Evolutionary conservation across 2,797 vertebrate genomes (phyloP).

Genomic region (Pangasius macronema): DNA sequence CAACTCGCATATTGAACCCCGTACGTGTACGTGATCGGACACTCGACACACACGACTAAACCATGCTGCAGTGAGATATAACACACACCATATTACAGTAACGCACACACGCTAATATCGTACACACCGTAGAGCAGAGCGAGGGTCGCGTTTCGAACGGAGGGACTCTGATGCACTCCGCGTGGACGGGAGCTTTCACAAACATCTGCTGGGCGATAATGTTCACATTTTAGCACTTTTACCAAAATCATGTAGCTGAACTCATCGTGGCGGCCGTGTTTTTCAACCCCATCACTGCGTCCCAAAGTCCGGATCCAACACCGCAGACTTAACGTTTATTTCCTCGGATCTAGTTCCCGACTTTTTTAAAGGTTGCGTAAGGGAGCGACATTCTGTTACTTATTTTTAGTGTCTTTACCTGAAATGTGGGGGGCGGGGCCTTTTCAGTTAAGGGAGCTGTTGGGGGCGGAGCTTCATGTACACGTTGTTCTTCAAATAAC

Average conservation of each 20-base stretch:
- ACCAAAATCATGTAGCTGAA: background rate
- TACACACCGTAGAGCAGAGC: slow-evolving; percentile 12
- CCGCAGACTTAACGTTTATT: background rate
- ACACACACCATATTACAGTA: slow-evolving; percentile 29
- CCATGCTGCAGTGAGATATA: slow-evolving; percentile 56
- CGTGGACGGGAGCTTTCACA: background rate
- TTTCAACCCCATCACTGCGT: too few relatives aligned
- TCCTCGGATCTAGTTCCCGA: background rate
- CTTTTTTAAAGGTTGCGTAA: background rate
- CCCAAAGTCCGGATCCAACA: background rate
- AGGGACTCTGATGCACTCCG: slow-evolving; percentile 36
- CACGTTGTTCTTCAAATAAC: background rate
- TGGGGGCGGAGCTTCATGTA: background rate
- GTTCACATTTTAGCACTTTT: background rate
- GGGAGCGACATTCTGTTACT: background rate
- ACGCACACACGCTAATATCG: slow-evolving; percentile 35
- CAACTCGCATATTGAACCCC: slow-evolving; percentile 54
- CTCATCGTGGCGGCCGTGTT: too few relatives aligned
- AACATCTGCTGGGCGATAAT: background rate
- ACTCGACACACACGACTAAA: slow-evolving; percentile 57
- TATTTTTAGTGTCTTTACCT: background rate
- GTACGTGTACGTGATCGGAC: slow-evolving; percentile 58
- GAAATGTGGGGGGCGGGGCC: background rate
- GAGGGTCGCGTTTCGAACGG: slow-evolving; percentile 34
- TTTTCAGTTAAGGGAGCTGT: background rate